Evolutionary conservation across 2,797 vertebrate species (phyloP).

Genomic region (Amblyraja radiata): DNA sequence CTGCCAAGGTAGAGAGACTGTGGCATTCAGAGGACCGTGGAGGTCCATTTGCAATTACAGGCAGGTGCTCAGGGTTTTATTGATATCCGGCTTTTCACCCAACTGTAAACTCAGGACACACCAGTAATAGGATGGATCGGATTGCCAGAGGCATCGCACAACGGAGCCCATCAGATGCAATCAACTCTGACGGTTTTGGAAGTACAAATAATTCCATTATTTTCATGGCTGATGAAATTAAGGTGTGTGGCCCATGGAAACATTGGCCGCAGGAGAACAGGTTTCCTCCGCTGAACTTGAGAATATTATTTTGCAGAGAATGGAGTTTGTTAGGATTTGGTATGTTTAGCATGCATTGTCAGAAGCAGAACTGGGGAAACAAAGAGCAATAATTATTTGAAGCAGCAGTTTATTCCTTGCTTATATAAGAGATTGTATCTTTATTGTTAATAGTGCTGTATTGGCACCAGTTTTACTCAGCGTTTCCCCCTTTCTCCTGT

Average conservation of each 20-base stretch:
- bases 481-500: background rate
- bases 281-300: conserved; percentile 5
- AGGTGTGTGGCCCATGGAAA: conserved; percentile 39
- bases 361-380: background rate
- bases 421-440: background rate
- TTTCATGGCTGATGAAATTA: conserved; percentile 73
- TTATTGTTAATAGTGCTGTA: background rate
- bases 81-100: conserved; percentile 63
- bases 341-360: background rate
- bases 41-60: background rate
- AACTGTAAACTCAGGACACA: conserved; percentile 69
- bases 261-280: background rate
- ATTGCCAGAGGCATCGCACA: conserved; percentile 67
- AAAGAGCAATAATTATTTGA: background rate
- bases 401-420: background rate
- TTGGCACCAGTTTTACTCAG: background rate
- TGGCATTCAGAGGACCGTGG: background rate
- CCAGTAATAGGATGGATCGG: conserved; percentile 69
- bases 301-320: conserved; percentile 14
- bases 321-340: background rate
- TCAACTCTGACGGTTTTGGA: conserved; percentile 65
- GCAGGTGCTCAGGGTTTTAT: conserved; percentile 44
- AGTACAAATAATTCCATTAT: conserved; percentile 79
- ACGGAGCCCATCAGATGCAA: conserved; percentile 62
- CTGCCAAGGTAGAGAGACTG: background rate